Evolutionary conservation across 2,797 vertebrate genomes (phyloP), one percentile per base, ranked within the genome.

Genomic region (Hafferia zeledoni): DNA sequence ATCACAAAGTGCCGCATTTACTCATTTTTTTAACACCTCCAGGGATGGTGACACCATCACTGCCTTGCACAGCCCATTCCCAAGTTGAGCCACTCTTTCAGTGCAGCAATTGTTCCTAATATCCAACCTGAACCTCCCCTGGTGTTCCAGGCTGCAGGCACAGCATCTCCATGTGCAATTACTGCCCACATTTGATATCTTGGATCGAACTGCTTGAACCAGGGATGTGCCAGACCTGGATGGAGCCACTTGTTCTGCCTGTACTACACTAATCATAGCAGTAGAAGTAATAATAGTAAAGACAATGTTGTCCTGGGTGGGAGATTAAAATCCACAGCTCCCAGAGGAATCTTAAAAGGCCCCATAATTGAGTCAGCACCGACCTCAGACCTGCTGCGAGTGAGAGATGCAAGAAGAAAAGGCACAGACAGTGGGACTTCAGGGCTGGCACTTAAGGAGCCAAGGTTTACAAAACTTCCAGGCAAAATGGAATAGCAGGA

Each of bases 251-350:
- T 0, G 0, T 69, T 37, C 74, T 78, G 50, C 88, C 59, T 5
- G 2, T 9, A n/a, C 67, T 41, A 28, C 41, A 55, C 72, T 65
- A 72, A 88, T 76, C 74, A 33, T 33, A 57, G 68, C 10, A 15
- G 61, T 0, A 76, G 39, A 67, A 71, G 41, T 30, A 83, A 78
- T 94, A 88, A 90, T 52, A 81, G 47, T 50, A 89, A 95, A 53
- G 77, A 65, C 72, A 83, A 39, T 13, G 59, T 47, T 94, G 85
- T 93, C 55, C 75, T 68, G 89, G 75, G 87, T 46, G 80, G 85
- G 92, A 89, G 88, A 76, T 89, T 92, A 89, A 94, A 95, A 95
- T 72, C 87, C 60, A 33, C 63, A 92, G 59, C 70, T 94, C 90
- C 70, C 11, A 0, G 50, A 67, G 91, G 94, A 83, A 70, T 63